phyloP scores from a whole-genome alignment of 2,113 vertebrate species.

The Labeo rohita region DNA sequence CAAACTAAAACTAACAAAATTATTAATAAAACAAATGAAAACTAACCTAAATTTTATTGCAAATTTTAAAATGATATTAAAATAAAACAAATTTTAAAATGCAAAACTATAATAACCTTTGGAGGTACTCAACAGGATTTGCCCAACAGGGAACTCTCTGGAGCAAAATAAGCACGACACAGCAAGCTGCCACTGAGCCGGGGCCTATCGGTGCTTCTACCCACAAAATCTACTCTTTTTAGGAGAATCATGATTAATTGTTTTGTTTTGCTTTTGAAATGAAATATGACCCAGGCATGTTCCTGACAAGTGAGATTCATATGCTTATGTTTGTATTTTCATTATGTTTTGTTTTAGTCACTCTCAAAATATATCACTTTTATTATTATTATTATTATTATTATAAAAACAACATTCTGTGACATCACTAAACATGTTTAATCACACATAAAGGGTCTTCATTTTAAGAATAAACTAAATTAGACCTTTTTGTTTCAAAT shows the following conservation, averaged over 20 bases:
- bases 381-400: too few relatives aligned
- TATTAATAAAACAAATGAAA: too few relatives aligned
- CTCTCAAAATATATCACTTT: background rate
- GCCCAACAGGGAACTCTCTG: too few relatives aligned
- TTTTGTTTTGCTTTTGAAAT: background rate
- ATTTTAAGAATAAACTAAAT: background rate
- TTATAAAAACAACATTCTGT: background rate
- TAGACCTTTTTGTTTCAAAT: background rate
- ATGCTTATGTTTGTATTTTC: background rate
- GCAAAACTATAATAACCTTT: too few relatives aligned
- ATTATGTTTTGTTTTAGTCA: background rate
- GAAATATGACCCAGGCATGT: background rate
- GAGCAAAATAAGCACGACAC: too few relatives aligned
- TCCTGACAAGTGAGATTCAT: background rate
- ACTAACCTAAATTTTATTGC: accelerated
- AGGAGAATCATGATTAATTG: background rate
- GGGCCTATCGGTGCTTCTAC: too few relatives aligned
- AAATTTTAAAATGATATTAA: too few relatives aligned
- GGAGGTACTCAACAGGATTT: too few relatives aligned
- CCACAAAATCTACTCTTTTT: background rate
- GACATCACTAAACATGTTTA: background rate
- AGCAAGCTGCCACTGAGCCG: too few relatives aligned
- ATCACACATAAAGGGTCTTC: background rate
- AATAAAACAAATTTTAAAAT: too few relatives aligned
- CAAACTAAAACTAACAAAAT: too few relatives aligned